Percentiles rank a stretch among this genome's conserved stretches.
Conservation (phyloP, 2,888 invertebrate species). For the Rotaria socialis region DNA sequence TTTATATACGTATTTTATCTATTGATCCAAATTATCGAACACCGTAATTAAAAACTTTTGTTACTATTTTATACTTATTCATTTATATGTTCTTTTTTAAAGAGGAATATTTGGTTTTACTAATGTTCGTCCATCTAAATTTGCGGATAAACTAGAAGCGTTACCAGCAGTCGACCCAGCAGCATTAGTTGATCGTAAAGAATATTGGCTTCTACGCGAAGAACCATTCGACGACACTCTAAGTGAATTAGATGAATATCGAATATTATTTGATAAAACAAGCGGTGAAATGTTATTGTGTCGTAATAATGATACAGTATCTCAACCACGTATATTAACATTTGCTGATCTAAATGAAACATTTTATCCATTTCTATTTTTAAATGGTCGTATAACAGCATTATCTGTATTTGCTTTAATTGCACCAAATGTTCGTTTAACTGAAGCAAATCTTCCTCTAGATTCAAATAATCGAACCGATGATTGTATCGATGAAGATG, state of each 20-base stretch:
- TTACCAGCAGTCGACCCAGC: background rate
- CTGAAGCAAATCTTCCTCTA: background rate
- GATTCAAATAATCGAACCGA: background rate
- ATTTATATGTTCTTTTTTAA: background rate
- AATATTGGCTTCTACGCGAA: conserved; percentile 23
- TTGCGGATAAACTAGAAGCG: background rate
- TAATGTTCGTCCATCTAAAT: background rate
- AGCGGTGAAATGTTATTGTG: background rate
- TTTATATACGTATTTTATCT: background rate
- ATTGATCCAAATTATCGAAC: conserved; percentile 17
- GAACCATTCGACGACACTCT: background rate
- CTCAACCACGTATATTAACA: background rate
- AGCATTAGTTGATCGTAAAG: conserved; percentile 19
- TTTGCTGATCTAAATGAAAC: conserved; percentile 14
- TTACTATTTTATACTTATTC: background rate
- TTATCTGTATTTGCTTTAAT: background rate
- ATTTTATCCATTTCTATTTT: conserved; percentile 15
- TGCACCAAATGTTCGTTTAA: background rate
- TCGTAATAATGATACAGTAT: background rate
- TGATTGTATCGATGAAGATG: background rate
- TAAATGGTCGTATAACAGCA: conserved; percentile 28
- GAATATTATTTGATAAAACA: background rate
- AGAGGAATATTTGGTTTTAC: conserved; percentile 23
- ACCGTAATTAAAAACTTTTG: background rate
- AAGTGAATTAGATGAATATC: conserved; percentile 21